Percentiles rank a stretch among this genome's conserved stretches.
Evolutionary conservation across 2,888 invertebrate species (phyloP).

Genomic region (Griposia aprilina): DNA sequence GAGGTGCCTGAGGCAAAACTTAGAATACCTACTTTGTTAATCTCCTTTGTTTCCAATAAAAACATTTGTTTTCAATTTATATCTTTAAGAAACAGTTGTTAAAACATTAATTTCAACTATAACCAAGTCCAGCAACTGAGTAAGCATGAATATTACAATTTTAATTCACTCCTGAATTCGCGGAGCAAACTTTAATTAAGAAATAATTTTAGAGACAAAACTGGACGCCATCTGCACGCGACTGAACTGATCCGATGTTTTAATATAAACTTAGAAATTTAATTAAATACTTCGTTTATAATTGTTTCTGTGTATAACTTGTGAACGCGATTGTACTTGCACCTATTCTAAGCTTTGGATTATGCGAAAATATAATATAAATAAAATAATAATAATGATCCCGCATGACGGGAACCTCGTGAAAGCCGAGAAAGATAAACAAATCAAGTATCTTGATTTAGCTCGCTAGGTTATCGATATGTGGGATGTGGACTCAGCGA

Average conservation of each 20-base stretch:
- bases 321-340: slow-evolving; percentile 21
- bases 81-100: slow-evolving; percentile 37
- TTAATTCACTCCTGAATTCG: slow-evolving; percentile 61
- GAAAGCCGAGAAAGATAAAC: too few species aligned
- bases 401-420: too few species aligned
- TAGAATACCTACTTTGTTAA: not conserved
- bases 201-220: slow-evolving; percentile 69
- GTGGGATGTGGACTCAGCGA: too few species aligned
- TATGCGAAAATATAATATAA: not conserved
- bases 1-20: not conserved
- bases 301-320: slow-evolving; percentile 46
- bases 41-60: slow-evolving; percentile 27
- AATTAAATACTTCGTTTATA: slow-evolving; percentile 67
- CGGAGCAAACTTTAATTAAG: slow-evolving; percentile 72
- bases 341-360: slow-evolving; percentile 8
- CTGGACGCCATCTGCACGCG: slow-evolving; percentile 68
- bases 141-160: slow-evolving; percentile 64
- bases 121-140: slow-evolving; percentile 26
- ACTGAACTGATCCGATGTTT: slow-evolving; percentile 63
- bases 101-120: slow-evolving; percentile 48
- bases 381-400: too few species aligned
- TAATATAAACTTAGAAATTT: slow-evolving; percentile 69
- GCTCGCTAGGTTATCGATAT: too few species aligned
- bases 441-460: too few species aligned
- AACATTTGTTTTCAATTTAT: slow-evolving; percentile 34